Base-by-base conservation (phyloP, 2,888 invertebrate genomes). In the Drosophila cyrtoloma region DNA sequence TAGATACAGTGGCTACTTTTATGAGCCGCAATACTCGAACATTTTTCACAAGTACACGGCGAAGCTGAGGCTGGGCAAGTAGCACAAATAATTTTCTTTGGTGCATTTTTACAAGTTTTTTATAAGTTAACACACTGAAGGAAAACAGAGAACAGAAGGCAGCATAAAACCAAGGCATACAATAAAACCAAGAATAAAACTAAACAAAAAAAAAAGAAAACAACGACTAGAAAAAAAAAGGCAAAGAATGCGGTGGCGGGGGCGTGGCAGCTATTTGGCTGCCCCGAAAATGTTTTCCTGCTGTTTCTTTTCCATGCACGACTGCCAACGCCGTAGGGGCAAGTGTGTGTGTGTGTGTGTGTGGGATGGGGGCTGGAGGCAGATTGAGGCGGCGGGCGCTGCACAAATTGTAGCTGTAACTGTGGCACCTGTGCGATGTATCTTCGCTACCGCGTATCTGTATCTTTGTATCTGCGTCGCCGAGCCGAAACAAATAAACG, bases 401-500 rank as follows among this genome's bases (percentile, higher is more conserved):
- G 75, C 69, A 78, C 64, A 70, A 76, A 76, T 71, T 65, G 59
- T 71, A 65, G 68, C 63, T 47, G 26, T 47, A 77, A 72, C 59
- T 75, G 83, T 79, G 79, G 85, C 85, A 85, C 85, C 87, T 87
- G 85, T 83, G 81, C 77, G 68, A 14, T 71, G 78, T 71, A 65
- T 62, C 63, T 77, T 57, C 52, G 61, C 44, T 61, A 69, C 28
- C 60, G 56, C 44, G 59, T 61, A 35, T 50, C 59, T 32, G 65
- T 66, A 58, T 30, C 75, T 76, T 58, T 75, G 58, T 79, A 60
- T 73, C 74, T 78, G 37, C 39, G 80, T 65, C 68, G 77, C 47
- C 78, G 71, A 62, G 67, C 55, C 73, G 56, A 71, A 71, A 85
- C 83, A 87, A 85, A 85, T 80, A 86, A 85, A 77, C 84, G 74